Percentiles rank a stretch among this genome's conserved stretches.
phyloP scores from a whole-genome alignment of 2,888 invertebrate species.

The Dicyrtoma fusca region DNA sequence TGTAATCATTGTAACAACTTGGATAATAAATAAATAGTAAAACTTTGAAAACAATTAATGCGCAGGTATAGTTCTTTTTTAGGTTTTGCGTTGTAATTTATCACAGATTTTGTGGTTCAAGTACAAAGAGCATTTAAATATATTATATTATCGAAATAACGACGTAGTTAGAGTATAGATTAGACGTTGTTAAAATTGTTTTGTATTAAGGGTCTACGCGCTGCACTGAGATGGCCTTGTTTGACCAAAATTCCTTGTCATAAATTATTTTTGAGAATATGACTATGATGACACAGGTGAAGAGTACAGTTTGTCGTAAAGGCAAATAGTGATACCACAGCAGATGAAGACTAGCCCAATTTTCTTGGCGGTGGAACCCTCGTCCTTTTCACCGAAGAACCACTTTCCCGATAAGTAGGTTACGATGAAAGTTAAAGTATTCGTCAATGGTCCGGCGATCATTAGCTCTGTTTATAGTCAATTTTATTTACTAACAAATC shows the following conservation, averaged over 20 bases:
- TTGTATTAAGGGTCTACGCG: background rate
- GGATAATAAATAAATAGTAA: conserved; percentile 14
- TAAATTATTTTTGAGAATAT: no score
- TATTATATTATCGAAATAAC: no score
- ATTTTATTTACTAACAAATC: conserved; percentile 5
- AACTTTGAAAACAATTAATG: background rate
- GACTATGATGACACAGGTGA: background rate
- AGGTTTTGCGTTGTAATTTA: background rate
- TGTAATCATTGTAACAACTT: conserved; percentile 10
- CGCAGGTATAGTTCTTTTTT: background rate
- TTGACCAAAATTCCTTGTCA: no score
- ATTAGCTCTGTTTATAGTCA: conserved; percentile 67
- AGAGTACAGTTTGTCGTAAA: conserved; percentile 41
- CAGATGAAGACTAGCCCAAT: conserved; percentile 43
- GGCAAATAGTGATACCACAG: conserved; percentile 43
- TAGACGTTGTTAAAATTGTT: background rate
- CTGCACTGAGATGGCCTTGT: background rate
- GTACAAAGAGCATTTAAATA: background rate
- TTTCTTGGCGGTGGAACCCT: conserved; percentile 37
- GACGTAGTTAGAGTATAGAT: background rate
- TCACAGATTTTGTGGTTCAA: background rate
- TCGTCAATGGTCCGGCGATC: conserved; percentile 78
- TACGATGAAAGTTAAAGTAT: conserved; percentile 82
- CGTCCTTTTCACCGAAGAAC: conserved; percentile 67
- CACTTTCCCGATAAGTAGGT: conserved; percentile 76